These are phyloP conservation scores for Recurvirostra avosetta DNA, from an alignment of 2,113 vertebrate species.

Conservation along the genomic window DNA sequence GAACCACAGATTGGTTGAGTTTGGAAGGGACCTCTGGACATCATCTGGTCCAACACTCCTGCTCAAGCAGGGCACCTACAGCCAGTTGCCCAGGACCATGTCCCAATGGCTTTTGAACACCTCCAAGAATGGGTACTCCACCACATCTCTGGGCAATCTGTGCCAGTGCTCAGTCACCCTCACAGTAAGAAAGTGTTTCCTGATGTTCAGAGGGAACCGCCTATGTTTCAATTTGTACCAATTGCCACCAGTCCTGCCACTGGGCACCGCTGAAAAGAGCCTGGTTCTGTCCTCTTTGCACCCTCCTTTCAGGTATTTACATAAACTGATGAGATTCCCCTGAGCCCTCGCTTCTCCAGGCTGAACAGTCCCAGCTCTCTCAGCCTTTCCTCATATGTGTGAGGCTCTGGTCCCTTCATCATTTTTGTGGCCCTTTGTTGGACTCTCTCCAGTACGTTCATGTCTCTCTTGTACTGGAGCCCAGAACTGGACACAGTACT, in stretches of 20 bases:
- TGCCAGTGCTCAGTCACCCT: neutral
- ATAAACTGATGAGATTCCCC: too few species aligned
- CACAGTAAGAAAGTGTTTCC: neutral
- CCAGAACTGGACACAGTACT: neutral
- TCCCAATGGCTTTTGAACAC: neutral
- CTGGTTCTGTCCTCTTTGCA: neutral
- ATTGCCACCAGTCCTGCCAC: neutral
- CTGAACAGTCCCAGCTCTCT: neutral
- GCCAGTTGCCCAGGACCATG: neutral
- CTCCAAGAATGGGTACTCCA: neutral
- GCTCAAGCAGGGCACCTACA: neutral
- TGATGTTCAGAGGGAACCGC: neutral
- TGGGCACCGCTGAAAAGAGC: neutral
- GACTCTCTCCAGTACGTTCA: neutral
- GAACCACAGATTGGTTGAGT: neutral
- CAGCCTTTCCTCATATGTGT: neutral
- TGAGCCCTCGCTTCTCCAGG: neutral
- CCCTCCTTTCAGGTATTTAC: neutral
- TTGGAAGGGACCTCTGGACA: neutral
- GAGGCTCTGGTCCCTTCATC: neutral
- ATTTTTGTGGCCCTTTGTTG: fast-evolving
- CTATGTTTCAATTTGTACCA: neutral
- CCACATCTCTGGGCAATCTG: neutral
- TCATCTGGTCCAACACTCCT: neutral
- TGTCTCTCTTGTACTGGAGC: neutral